Base-by-base conservation (phyloP, 37 sponge, comb jelly and placozoan species). In the Oopsacas minuta region DNA sequence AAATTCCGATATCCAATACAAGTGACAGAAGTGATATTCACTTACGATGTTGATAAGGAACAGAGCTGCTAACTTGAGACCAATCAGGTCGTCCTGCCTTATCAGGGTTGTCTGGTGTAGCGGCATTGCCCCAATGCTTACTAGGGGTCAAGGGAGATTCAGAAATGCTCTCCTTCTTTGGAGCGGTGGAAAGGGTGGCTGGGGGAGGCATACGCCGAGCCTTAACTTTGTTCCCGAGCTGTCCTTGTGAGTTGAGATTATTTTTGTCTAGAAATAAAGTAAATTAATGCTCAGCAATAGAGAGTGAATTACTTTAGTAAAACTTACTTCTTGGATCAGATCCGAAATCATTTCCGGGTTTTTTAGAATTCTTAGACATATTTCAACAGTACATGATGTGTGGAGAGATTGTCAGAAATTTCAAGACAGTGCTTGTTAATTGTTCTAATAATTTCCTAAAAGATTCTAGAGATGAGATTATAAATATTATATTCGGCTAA, bases 311-410 rank as follows among this genome's bases (percentile, higher is more conserved):
- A 61, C 17, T 34, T 10, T 32, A 25, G 28, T 3, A 20, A 61
- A 61, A 61, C 75, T 61, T 12, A 61, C 75, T 61, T 61, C 75
- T 61, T 25, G 75, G 75, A 12, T 61, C 75, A 32, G 75, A 10
- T 61, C 17, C 17, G 20, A 12, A 3, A 15, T 42, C 49, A 61
- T 25, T 3, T 32, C 30, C 75, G 28, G 75, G 75, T 61, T 61
- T 61, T 34, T 61, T 61, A 25, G 75, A 32, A 61, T 25, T 61
- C 30, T 61, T 61, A 3, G 75, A 61, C 75, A 61, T n/a, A n/a
- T 61, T n/a, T 61, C 75, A 12, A 61, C 75, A 61, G 30, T 34
- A 61, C 5, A 61, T 34, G 28, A 32, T 61, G 28, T 61, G 49
- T 42, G 8, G 49, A 42, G 49, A 42, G 49, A 42, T 8, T 17